These are phyloP conservation scores for Stenurella melanura DNA, from an alignment of 2,888 invertebrate species.

Conservation along the genomic window DNA sequence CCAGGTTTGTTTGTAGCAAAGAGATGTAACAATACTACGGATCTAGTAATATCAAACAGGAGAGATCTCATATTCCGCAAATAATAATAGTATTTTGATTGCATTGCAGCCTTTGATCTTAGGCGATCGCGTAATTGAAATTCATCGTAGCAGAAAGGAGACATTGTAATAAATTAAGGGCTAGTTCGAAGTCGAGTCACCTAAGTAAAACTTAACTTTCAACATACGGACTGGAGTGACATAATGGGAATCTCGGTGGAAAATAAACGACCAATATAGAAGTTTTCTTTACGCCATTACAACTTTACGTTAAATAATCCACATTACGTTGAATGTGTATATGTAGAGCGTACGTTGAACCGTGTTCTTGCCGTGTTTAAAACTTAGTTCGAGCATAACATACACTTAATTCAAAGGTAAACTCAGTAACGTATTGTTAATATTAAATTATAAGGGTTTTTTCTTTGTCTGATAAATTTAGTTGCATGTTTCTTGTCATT, in stretches of 20 bases:
- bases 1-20: too few relatives aligned
- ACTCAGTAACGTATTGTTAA: neutral
- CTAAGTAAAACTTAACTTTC: neutral
- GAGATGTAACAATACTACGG: too few relatives aligned
- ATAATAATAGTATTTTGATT: neutral
- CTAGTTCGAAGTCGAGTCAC: neutral
- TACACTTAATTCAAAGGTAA: neutral
- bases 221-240: neutral
- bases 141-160: neutral
- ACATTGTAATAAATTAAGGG: neutral
- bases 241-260: neutral
- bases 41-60: neutral
- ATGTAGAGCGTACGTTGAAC: neutral
- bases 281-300: neutral
- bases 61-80: neutral
- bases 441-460: neutral
- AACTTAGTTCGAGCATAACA: neutral
- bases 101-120: neutral
- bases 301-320: neutral
- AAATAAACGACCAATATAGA: neutral
- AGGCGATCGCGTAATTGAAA: neutral
- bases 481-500: too few relatives aligned
- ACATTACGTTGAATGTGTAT: neutral
- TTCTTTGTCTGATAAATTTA: neutral
- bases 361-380: neutral